Percentiles rank a stretch among this genome's conserved stretches.
Evolutionary conservation across 2,113 vertebrate species (phyloP).

Genomic region (Neogobius melanostomus): DNA sequence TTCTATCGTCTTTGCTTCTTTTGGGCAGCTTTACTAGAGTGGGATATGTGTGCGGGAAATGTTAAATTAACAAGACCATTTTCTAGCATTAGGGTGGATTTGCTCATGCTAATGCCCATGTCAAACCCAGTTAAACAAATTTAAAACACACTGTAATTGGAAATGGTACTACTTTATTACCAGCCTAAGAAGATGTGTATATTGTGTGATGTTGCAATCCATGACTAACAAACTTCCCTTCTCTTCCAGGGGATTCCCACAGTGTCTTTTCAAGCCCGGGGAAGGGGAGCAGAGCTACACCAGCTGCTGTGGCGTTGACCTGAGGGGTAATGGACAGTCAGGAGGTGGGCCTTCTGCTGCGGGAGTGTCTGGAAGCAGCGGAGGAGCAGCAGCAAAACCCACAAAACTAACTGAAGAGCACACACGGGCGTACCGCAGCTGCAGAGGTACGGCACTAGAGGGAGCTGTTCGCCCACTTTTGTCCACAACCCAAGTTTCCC

Average conservation of each 20-base stretch:
- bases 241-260: not conserved
- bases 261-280: not conserved
- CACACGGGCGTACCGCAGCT: slow-evolving; percentile 54
- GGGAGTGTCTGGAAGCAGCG: slow-evolving; percentile 74
- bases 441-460: slow-evolving; percentile 79
- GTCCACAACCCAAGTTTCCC: too few species aligned
- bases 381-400: slow-evolving; percentile 20
- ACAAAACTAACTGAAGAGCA: slow-evolving; percentile 45
- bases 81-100: too few species aligned
- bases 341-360: slow-evolving; percentile 73
- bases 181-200: not conserved
- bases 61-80: too few species aligned
- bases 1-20: too few species aligned
- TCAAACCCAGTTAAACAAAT: not conserved
- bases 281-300: not conserved
- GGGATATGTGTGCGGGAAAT: too few species aligned
- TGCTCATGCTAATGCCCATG: not conserved
- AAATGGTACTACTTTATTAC: too few species aligned
- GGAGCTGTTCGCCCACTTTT: slow-evolving; percentile 18
- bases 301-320: not conserved
- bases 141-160: too few species aligned
- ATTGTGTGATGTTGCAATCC: not conserved
- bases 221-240: not conserved
- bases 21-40: too few species aligned
- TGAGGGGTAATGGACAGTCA: slow-evolving; percentile 77